Evolutionary conservation across 2,113 vertebrate genomes (phyloP).

Genomic region (Peromyscus maniculatus): DNA sequence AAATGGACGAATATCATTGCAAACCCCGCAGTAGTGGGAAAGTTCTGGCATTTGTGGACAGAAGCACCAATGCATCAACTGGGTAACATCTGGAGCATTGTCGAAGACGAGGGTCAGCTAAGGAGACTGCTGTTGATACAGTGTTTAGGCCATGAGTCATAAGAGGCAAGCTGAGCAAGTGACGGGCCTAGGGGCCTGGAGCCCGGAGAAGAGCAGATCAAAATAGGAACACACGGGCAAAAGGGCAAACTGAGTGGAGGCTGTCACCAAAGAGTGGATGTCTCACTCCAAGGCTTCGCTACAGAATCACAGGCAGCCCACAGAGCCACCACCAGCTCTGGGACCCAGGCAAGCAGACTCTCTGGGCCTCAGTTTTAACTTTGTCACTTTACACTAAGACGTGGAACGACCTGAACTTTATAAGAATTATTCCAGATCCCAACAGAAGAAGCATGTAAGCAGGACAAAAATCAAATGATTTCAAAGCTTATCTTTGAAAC

Average conservation of each 20-base stretch:
- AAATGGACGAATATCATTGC: neutral
- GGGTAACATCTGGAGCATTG: neutral
- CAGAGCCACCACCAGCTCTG: neutral
- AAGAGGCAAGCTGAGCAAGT: neutral
- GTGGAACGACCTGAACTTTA: neutral
- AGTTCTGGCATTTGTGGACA: fast-evolving
- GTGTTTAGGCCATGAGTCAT: neutral
- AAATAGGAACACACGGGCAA: neutral
- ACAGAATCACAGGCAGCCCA: neutral
- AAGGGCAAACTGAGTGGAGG: neutral
- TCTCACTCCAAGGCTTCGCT: neutral
- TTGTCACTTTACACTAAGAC: neutral
- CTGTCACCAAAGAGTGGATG: neutral
- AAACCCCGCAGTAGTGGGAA: neutral
- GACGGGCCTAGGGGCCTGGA: neutral
- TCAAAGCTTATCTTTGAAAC: neutral
- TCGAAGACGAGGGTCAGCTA: neutral
- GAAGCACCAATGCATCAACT: neutral
- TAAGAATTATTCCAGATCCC: neutral
- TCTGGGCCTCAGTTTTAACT: neutral
- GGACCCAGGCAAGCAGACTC: neutral
- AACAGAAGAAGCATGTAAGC: neutral
- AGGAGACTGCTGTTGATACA: neutral
- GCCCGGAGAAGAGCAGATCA: neutral
- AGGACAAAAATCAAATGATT: neutral